These are phyloP conservation scores for Ochotona curzoniae DNA, from an alignment of 2,113 vertebrate genomes.

Conservation along the genomic window DNA sequence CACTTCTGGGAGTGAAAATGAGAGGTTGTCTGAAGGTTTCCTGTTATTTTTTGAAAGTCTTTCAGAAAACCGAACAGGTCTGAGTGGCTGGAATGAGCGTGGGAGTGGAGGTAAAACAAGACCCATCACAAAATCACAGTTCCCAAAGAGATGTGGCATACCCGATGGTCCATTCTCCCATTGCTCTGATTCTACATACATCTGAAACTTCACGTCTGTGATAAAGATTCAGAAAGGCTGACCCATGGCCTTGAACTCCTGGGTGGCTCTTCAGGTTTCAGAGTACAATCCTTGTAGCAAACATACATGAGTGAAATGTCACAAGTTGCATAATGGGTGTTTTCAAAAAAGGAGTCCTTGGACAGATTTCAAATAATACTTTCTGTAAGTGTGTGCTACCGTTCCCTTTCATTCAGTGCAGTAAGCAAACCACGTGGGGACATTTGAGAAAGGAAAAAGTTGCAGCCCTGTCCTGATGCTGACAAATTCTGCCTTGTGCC, in stretches of 20 bases:
- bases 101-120: neutral
- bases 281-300: neutral
- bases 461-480: neutral
- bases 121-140: neutral
- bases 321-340: neutral
- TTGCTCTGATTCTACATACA: neutral
- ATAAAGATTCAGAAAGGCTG: slow-evolving; percentile 32
- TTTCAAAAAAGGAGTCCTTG: slow-evolving; percentile 52
- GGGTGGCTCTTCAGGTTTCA: neutral
- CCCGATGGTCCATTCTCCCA: neutral
- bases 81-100: neutral
- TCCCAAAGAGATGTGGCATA: neutral
- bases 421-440: slow-evolving; percentile 10
- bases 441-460: slow-evolving; percentile 42
- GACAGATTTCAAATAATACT: slow-evolving; percentile 58
- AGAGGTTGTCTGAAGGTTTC: neutral
- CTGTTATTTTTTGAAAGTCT: slow-evolving; percentile 9
- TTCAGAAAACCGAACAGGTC: neutral
- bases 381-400: neutral
- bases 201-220: slow-evolving; percentile 35
- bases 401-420: slow-evolving; percentile 58
- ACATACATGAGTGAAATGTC: neutral
- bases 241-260: neutral
- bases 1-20: neutral
- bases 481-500: neutral